phyloP scores from a whole-genome alignment of 2,888 invertebrate species.

The Pocota personata region DNA sequence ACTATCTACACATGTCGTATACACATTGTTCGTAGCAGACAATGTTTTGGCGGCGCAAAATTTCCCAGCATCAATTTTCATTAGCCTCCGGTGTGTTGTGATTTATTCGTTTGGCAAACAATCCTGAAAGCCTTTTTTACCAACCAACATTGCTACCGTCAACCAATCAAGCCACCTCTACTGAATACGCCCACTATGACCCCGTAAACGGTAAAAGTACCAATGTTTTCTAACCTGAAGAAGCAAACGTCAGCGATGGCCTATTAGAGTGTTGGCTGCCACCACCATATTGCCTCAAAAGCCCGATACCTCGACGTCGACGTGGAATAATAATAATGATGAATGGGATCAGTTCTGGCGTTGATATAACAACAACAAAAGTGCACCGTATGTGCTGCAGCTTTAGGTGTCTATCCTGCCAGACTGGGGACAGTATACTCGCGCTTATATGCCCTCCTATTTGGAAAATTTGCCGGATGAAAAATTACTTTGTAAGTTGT shows the following conservation, averaged over 20 bases:
- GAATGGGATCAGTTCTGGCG: conserved; percentile 47
- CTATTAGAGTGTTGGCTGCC: neutral
- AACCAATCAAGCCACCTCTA: conserved; percentile 8
- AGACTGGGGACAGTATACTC: neutral
- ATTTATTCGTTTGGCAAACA: conserved; percentile 59
- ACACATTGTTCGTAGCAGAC: conserved; percentile 17
- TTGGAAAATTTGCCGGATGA: neutral
- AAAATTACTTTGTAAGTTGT: neutral
- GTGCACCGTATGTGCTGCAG: neutral
- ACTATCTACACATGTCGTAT: neutral
- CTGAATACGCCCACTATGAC: neutral
- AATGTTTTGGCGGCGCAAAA: conserved; percentile 24
- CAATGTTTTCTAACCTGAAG: conserved; percentile 7
- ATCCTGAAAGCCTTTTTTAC: conserved; percentile 7
- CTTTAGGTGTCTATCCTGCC: neutral
- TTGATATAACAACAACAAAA: conserved; percentile 44
- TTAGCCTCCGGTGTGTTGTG: conserved; percentile 52
- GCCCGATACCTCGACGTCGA: neutral
- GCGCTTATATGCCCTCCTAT: neutral
- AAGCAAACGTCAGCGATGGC: conserved; percentile 13
- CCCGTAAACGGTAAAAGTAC: neutral
- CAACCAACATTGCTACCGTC: neutral
- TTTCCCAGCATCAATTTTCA: conserved; percentile 65
- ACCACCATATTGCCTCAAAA: neutral
- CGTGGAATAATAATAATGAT: conserved; percentile 56